Evolutionary conservation across 2,797 vertebrate genomes (phyloP).

Genomic region (Cyprinella venusta): DNA sequence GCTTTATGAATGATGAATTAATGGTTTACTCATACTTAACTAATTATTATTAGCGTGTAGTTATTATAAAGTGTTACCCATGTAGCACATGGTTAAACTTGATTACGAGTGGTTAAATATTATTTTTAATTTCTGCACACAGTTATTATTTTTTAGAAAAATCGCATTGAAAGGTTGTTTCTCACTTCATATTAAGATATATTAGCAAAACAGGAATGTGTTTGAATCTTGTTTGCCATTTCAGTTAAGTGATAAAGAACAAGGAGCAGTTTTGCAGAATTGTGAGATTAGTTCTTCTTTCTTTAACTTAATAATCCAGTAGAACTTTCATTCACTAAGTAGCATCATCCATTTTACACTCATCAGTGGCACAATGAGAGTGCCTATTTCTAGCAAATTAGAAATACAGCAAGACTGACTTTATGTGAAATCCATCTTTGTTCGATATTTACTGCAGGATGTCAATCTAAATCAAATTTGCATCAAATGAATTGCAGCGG

Average conservation of each 20-base stretch:
- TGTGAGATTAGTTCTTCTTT: constrained; percentile 16
- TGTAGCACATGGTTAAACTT: neutral
- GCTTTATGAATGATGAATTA: no score
- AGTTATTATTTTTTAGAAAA: neutral
- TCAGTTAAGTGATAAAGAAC: constrained; percentile 1
- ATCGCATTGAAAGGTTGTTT: constrained; percentile 46
- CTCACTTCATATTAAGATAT: constrained; percentile 38
- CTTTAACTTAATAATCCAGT: constrained; percentile 5
- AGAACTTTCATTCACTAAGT: constrained; percentile 16
- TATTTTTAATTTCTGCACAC: neutral
- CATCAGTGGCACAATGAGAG: constrained; percentile 10
- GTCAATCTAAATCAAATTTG: constrained; percentile 42
- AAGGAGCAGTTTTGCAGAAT: constrained; percentile 5
- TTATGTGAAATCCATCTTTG: constrained; percentile 34
- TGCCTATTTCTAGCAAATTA: constrained; percentile 20
- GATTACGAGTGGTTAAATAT: neutral
- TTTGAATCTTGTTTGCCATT: constrained; percentile 21
- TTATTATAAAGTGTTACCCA: no score
- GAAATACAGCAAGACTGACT: constrained; percentile 16
- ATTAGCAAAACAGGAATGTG: constrained; percentile 37
- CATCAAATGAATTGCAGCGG: constrained; percentile 60
- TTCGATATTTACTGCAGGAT: constrained; percentile 49
- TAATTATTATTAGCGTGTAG: no score
- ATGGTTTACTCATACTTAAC: no score
- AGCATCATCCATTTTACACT: constrained; percentile 4